Evolutionary conservation across 2,797 vertebrate species (phyloP), one percentile per base, ranked within the genome.

Genomic region (Eulemur coronatus): DNA sequence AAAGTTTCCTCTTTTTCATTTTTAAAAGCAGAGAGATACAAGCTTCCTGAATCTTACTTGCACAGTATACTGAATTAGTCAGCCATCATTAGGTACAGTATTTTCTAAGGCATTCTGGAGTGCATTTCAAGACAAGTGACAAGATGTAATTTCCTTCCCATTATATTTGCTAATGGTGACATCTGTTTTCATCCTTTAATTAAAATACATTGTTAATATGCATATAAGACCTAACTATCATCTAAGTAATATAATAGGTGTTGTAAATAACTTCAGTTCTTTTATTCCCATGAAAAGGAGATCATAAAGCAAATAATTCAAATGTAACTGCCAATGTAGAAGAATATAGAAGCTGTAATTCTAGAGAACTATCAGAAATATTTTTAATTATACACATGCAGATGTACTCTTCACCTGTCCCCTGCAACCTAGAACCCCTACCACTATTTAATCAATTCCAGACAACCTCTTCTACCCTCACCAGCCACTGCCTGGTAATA

Each of bases 111-210:
- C 86, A 84, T 92, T 94, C 82, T 48, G 52, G 63, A 92, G 61
- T 90, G 4, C 73, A 88, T 96, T 97, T 96, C 96, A 95, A 97
- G 93, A 94, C 57, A 96, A 97, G 80, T 95, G 96, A 97, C 89
- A 97, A 94, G 94, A 92, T 95, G 65, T 88, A 95, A 97, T 97
- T 98, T 97, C 84, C 87, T 98, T 92, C 55, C 97, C 67, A 96
- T 97, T 97, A 97, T 97, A 95, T 97, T 96, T 97, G 81, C 95
- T 98, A 97, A 97, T 95, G 95, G 80, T 97, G 94, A 97, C 95
- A 98, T 94, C 79, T 97, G 94, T 97, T 96, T 97, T 96, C 95
- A 94, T 96, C 89, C 84, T 95, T 97, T 97, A 97, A 98, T 98
- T 97, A 97, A 97, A 95, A 97, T 69, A 65, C 61, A 96, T 86